Evolutionary conservation across 2,888 invertebrate species (phyloP).

Genomic region (Megaustenia siamemsis): DNA sequence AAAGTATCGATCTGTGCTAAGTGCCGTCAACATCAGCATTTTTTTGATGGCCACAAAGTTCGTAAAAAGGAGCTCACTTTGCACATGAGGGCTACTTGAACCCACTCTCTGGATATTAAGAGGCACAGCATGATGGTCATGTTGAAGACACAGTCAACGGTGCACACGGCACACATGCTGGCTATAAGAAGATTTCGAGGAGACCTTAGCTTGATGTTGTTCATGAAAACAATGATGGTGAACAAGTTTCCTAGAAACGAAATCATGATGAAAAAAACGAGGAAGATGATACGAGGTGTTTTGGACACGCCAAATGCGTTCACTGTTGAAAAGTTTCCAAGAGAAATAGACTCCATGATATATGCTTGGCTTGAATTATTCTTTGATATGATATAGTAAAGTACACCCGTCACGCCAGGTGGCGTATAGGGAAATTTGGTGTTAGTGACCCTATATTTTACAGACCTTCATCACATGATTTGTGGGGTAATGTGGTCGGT

Average conservation of each 20-base stretch:
- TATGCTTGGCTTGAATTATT: no score
- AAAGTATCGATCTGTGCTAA: slow-evolving; percentile 71
- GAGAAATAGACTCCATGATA: slow-evolving; percentile 45
- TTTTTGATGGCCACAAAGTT: slow-evolving; percentile 67
- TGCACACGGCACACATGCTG: slow-evolving; percentile 69
- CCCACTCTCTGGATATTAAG: slow-evolving; percentile 67
- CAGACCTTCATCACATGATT: no score
- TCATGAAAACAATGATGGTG: slow-evolving; percentile 68
- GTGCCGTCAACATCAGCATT: slow-evolving; percentile 63
- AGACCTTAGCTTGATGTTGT: slow-evolving; percentile 64
- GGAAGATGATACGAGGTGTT: slow-evolving; percentile 60
- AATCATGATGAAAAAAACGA: slow-evolving; percentile 68
- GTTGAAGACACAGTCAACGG: slow-evolving; percentile 72
- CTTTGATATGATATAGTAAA: no score
- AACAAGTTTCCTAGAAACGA: slow-evolving; percentile 71
- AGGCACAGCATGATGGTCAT: slow-evolving; percentile 72
- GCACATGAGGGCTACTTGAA: slow-evolving; percentile 67
- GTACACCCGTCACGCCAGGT: no score
- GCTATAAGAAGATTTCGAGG: slow-evolving; percentile 68
- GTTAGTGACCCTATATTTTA: no score
- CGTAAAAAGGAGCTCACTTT: slow-evolving; percentile 69
- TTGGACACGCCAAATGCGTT: background rate
- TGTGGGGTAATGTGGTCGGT: no score
- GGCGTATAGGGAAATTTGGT: no score
- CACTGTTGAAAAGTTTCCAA: slow-evolving; percentile 28